Percentiles rank a stretch among this genome's conserved stretches.
Evolutionary conservation across 2,888 invertebrate species (phyloP).

Genomic region (Polydrusus tereticollis): DNA sequence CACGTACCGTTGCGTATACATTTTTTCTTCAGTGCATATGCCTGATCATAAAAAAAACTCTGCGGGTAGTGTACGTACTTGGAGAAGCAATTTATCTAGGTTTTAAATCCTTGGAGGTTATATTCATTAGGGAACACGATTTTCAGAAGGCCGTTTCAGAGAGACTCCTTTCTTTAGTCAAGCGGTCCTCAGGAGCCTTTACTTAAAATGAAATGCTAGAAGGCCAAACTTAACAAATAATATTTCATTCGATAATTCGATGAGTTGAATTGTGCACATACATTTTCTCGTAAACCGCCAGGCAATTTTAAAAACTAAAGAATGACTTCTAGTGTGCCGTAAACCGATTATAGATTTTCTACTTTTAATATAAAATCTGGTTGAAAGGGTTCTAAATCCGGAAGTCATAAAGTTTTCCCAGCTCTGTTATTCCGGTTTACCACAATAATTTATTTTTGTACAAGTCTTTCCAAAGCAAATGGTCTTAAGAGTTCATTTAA

Average conservation of each 20-base stretch:
- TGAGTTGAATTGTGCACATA: background rate
- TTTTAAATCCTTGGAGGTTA: no score
- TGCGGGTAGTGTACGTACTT: no score
- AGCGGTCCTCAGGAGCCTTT: no score
- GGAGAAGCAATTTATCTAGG: no score
- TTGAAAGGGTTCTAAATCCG: constrained; percentile 14
- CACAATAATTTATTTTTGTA: constrained; percentile 9
- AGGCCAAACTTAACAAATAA: no score
- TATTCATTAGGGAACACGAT: no score
- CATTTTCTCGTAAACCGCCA: background rate
- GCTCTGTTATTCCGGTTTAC: constrained; percentile 27
- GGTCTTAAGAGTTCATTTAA: background rate
- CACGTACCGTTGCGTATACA: no score
- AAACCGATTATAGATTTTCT: constrained; percentile 36
- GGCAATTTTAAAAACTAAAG: background rate
- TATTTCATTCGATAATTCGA: background rate
- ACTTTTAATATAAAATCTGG: constrained; percentile 28
- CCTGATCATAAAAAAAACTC: no score
- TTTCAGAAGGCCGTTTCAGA: no score
- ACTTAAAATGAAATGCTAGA: no score
- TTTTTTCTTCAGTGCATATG: no score
- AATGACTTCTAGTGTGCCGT: background rate
- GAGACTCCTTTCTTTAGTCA: no score
- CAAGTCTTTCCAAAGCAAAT: background rate
- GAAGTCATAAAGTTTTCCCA: constrained; percentile 29